These are phyloP conservation scores for Ailuropoda melanoleuca DNA, from an alignment of 2,113 vertebrate species.

Conservation along the genomic window DNA sequence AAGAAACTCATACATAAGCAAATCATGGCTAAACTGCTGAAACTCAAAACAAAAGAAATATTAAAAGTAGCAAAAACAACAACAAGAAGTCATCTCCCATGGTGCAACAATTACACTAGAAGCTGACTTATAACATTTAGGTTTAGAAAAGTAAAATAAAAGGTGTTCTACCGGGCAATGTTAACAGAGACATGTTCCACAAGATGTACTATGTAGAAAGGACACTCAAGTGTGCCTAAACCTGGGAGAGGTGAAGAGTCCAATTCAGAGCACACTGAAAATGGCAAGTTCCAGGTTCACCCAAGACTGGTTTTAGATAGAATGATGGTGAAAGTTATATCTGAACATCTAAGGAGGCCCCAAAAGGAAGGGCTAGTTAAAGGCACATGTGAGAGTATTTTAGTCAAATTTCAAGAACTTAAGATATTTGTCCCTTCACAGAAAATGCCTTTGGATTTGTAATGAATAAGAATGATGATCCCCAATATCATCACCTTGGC, in stretches of 20 bases:
- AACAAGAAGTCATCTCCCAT: neutral
- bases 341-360: neutral
- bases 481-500: neutral
- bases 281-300: neutral
- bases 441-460: neutral
- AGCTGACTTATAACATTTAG: neutral
- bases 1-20: neutral
- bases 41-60: neutral
- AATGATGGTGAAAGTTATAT: neutral
- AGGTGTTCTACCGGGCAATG: neutral
- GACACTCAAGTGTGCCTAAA: neutral
- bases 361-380: neutral
- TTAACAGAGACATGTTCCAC: neutral
- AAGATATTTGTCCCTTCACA: neutral
- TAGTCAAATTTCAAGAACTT: neutral
- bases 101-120: neutral
- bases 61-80: neutral
- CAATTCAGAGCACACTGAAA: neutral
- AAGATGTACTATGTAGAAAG: neutral
- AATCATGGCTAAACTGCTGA: neutral
- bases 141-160: neutral
- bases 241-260: neutral
- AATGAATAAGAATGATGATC: neutral
- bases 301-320: neutral
- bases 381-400: neutral